Evolutionary conservation across 2,797 vertebrate species (phyloP).

Genomic region (Hyperoplus immaculatus): DNA sequence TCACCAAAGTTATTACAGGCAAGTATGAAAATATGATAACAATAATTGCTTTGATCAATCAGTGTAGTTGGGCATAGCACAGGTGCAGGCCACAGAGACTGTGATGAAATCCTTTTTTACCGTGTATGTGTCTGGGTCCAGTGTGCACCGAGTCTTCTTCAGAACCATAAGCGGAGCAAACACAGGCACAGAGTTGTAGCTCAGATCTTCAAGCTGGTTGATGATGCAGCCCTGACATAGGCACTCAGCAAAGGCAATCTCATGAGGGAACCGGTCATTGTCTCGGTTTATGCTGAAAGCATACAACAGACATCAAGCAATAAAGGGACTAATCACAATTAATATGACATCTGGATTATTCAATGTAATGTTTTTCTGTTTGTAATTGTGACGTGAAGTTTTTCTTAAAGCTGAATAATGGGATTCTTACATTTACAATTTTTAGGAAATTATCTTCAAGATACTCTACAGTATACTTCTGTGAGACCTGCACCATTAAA

Average conservation of each 20-base stretch:
- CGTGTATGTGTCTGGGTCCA: constrained; percentile 22
- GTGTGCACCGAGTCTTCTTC: constrained; percentile 64
- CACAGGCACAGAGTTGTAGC: constrained; percentile 84
- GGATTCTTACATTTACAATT: too few species aligned
- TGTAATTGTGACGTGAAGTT: too few species aligned
- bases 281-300: constrained; percentile 78
- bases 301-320: neutral
- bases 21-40: too few species aligned
- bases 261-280: constrained; percentile 72
- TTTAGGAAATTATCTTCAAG: too few species aligned
- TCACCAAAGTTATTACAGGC: too few species aligned
- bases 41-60: neutral
- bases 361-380: too few species aligned
- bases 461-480: too few species aligned
- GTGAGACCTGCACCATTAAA: too few species aligned
- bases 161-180: constrained; percentile 74
- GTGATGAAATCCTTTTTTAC: constrained; percentile 66
- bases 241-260: constrained; percentile 83
- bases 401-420: too few species aligned
- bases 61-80: constrained; percentile 70
- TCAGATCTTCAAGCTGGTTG: constrained; percentile 15
- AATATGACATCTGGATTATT: too few species aligned
- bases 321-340: neutral
- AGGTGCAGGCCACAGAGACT: constrained; percentile 87
- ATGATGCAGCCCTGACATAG: constrained; percentile 86